These are phyloP conservation scores for Neogobius melanostomus DNA, from an alignment of 2,113 vertebrate species.

Conservation along the genomic window DNA sequence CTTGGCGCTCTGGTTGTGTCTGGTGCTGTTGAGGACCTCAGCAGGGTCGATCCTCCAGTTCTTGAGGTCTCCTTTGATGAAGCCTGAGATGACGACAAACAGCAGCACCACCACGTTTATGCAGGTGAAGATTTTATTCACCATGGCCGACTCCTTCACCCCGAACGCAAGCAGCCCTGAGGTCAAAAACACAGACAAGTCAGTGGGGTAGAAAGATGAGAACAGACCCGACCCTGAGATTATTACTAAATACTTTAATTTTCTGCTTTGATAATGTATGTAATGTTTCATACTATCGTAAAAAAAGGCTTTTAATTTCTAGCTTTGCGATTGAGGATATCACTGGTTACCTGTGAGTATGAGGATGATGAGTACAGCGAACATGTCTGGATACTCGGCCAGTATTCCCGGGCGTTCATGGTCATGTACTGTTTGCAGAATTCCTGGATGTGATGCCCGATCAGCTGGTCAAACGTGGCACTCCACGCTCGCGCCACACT, in stretches of 20 bases:
- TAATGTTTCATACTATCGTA: too few relatives aligned
- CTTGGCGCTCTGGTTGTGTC: conserved; percentile 48
- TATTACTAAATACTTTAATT: neutral
- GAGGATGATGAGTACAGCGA: conserved; percentile 90
- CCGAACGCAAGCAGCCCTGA: conserved; percentile 88
- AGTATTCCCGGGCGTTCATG: conserved; percentile 83
- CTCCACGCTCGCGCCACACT: conserved; percentile 97
- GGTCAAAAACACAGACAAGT: neutral
- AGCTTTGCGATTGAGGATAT: too few relatives aligned
- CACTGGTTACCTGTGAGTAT: conserved; percentile 82
- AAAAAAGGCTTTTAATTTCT: too few relatives aligned
- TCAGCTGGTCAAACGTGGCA: conserved; percentile 90
- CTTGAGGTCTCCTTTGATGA: conserved; percentile 87
- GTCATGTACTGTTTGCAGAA: conserved; percentile 82
- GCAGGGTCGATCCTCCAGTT: conserved; percentile 86
- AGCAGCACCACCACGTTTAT: conserved; percentile 90
- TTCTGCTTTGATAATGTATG: neutral
- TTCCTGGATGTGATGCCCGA: conserved; percentile 80
- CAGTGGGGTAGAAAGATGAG: too few relatives aligned
- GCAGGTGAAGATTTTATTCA: conserved; percentile 95
- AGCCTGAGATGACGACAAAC: conserved; percentile 89
- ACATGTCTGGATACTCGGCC: conserved; percentile 90
- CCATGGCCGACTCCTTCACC: conserved; percentile 93
- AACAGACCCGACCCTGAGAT: too few relatives aligned
- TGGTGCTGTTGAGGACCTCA: conserved; percentile 72